Evolutionary conservation across 2,113 vertebrate genomes (phyloP), one percentile per base, ranked within the genome.

Genomic region (Catharus fuscescens): DNA sequence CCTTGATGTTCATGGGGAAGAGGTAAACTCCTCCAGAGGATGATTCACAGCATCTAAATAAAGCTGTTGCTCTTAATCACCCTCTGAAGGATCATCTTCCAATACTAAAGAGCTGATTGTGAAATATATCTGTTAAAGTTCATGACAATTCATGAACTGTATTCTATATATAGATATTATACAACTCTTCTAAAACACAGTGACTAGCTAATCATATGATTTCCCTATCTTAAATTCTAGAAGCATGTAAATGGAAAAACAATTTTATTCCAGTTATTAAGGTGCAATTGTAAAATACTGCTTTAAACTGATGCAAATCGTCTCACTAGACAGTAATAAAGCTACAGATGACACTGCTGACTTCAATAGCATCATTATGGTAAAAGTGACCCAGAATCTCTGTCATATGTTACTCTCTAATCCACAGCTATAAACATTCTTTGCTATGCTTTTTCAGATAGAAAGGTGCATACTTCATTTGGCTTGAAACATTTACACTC

Each of bases 31-130:
- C 80, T 80, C 57, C 80, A 73, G 34, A 66, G 38, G 15, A 74
- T 93, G 82, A 96, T 38, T 95, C 88, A 94, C 18, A 44, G 44
- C 52, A 47, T n/a, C 86, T 93, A 95, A 94, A 93, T 90, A 92
- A 94, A 95, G 76, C 47, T 86, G 34, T 38, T 70, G 60, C 24
- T 77, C 59, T 94, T 86, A 61, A 44, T 66, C 59, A 96, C 7
- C 16, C 54, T 54, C 72, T 71, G 54, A 77, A 83, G 50, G 47
- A 86, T 80, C 59, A 42, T 82, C 67, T 83, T 56, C 47, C 17
- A 62, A 61, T 14, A 66, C 7, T 34, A 82, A 64, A 50, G 9
- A 29, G 44, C n/a, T 48, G 79, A 71, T 79, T 78, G 76, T 60
- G 69, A 83, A 95, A 96, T 14, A 84, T 44, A 74, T 76, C 60